Evolutionary conservation across 2,888 invertebrate genomes (phyloP).

Genomic region (Epinotia bilunana): DNA sequence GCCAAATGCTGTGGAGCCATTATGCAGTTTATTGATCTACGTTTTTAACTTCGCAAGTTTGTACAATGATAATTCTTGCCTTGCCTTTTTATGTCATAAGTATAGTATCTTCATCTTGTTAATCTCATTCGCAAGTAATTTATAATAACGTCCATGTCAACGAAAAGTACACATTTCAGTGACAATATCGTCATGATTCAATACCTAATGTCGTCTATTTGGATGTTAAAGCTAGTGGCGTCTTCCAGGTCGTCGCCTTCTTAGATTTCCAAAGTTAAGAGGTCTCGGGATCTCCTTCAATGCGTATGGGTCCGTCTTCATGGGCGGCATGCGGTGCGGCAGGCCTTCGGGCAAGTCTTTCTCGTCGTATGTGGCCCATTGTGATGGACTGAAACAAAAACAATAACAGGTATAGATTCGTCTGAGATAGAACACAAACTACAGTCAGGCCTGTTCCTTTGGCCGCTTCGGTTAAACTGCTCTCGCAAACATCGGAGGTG

Average conservation of each 20-base stretch:
- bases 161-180: not conserved
- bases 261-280: conserved; percentile 62
- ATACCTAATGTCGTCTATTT: too few relatives aligned
- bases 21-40: too few relatives aligned
- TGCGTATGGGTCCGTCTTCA: conserved; percentile 73
- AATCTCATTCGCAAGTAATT: not conserved
- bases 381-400: conserved; percentile 67
- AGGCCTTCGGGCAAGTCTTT: conserved; percentile 64
- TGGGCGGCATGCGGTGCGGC: conserved; percentile 68
- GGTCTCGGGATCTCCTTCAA: conserved; percentile 77
- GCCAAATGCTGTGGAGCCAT: too few relatives aligned
- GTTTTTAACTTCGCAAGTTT: not conserved
- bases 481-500: too few relatives aligned
- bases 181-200: not conserved
- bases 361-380: conserved; percentile 80
- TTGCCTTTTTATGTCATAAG: not conserved
- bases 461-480: too few relatives aligned
- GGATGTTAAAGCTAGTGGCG: conserved; percentile 17
- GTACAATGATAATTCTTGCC: not conserved
- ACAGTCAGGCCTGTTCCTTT: too few relatives aligned
- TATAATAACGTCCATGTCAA: not conserved
- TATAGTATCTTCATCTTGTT: not conserved
- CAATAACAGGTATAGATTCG: not conserved
- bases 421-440: not conserved
- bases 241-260: conserved; percentile 63